Evolutionary conservation across 2,797 vertebrate species (phyloP), one percentile per base, ranked within the genome.

Genomic region (Aphelocoma californica): DNA sequence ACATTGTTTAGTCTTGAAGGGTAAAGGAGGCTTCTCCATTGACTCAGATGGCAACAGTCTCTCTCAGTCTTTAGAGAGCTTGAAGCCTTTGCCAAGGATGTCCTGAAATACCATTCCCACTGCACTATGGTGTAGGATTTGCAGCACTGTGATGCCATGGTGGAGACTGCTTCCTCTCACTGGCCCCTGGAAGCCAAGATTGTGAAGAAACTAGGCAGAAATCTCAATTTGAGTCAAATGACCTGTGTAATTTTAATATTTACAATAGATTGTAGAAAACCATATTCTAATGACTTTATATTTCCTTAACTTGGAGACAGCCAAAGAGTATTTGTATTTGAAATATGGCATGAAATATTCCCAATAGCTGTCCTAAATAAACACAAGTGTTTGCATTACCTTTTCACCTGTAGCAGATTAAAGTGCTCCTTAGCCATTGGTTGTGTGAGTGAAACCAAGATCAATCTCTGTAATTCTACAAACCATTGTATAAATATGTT

Each of bases 171-270:
- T 95, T 95, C 79, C 90, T 93, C 81, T 97, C 77, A 38, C 82
- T 66, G 79, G 90, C 77, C 82, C 73, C 60, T 96, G 89, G 86
- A 96, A 97, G 64, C 90, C 95, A 90, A 92, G 88, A 79, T n/a
- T 73, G 54, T 95, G 97, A 96, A 96, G 95, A 97, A 96, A 92
- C 84, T 95, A 96, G 93, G 96, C 77, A 96, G 97, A 97, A 95
- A 97, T 97, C 96, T 97, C 97, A 94, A 97, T 98, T 98, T 97
- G 95, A 92, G 81, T 93, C 97, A 97, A 98, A 98, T 97, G 97
- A 97, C 94, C 97, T 97, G 97, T 98, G 97, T 97, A 98, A 98
- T 98, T 98, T 97, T 96, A 97, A 95, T 97, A 97, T 97, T 97
- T 98, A 95, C 95, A 97, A 96, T 92, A 96, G 97, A 96, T 86